Base-by-base conservation (phyloP, 1,140 invertebrate genomes). In the Phocides pigmalion region DNA sequence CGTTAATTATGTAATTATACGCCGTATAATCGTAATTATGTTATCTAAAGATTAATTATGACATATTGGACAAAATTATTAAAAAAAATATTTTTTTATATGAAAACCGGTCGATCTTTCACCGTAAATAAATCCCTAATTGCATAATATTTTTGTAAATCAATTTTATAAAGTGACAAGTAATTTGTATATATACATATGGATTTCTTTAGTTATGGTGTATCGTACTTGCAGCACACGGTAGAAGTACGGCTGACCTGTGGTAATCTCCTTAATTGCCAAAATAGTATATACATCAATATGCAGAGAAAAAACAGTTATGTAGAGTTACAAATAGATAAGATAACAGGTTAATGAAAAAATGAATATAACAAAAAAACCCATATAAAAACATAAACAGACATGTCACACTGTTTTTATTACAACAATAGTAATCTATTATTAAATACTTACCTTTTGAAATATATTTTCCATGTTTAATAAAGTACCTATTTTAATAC, bases 211-310 rank as follows among this genome's bases (percentile, higher is more conserved):
- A 46, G 15, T 59, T 53, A 39, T 20, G 35, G 50, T 39, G 17
- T 53, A 53, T 51, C 32, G 35, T 53, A 35, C 50, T 53, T 20
- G 50, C 12, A 39, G 47, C 56, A 51, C 61, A 51, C 20, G 12
- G 35, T 47, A 51, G 15, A 61, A 56, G 56, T 73, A 72, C 63
- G 49, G 44, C 72, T 80, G 71, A 81, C 74, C 86, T 90, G 88
- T 90, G 88, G 86, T 89, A 83, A 87, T 90, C 88, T 89, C 88
- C 88, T 82, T 90, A 89, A 88, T 88, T 90, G 88, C 88, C 88
- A 90, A 90, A 90, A 84, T 90, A 87, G 79, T 79, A 46, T 79
- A 70, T 71, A 62, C 69, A 71, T 54, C 50, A 73, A 28, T 58
- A 65, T 32, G n/a, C 37, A 65, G 14, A 46, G 15, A 58, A 16